Conservation (phyloP, 2,797 vertebrate genomes). For the Danionella dracula region DNA sequence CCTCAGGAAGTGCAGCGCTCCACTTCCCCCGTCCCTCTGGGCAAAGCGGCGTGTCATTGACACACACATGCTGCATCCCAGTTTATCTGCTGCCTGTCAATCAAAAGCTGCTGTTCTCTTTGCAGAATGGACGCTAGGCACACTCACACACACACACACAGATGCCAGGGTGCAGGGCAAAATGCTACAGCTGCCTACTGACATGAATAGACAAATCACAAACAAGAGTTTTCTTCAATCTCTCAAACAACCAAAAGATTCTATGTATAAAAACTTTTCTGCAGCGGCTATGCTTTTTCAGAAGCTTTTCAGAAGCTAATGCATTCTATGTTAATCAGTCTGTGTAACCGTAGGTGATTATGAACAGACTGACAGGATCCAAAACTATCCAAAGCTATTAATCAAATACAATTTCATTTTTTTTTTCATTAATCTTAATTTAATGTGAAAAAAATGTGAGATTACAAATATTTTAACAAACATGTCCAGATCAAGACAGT, state of each 20-base stretch:
- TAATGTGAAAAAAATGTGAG: too few species aligned
- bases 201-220: not conserved
- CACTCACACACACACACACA: not conserved
- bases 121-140: conserved; percentile 1
- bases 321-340: too few species aligned
- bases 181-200: not conserved
- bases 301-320: not conserved
- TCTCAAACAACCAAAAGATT: not conserved
- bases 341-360: too few species aligned
- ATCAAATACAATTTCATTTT: too few species aligned
- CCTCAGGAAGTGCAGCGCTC: conserved; percentile 71
- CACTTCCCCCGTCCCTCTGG: conserved; percentile 68
- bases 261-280: not conserved
- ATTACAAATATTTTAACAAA: too few species aligned
- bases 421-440: too few species aligned
- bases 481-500: too few species aligned
- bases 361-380: too few species aligned
- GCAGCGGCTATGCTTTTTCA: not conserved
- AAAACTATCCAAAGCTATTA: too few species aligned
- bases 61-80: conserved; percentile 51
- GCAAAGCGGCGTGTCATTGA: conserved; percentile 56
- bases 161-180: not conserved
- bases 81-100: conserved; percentile 66
- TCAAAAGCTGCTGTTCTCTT: conserved; percentile 46
- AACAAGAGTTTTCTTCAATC: not conserved